Evolutionary conservation across 2,888 invertebrate genomes (phyloP).

Genomic region (Heteromurus nitidus): DNA sequence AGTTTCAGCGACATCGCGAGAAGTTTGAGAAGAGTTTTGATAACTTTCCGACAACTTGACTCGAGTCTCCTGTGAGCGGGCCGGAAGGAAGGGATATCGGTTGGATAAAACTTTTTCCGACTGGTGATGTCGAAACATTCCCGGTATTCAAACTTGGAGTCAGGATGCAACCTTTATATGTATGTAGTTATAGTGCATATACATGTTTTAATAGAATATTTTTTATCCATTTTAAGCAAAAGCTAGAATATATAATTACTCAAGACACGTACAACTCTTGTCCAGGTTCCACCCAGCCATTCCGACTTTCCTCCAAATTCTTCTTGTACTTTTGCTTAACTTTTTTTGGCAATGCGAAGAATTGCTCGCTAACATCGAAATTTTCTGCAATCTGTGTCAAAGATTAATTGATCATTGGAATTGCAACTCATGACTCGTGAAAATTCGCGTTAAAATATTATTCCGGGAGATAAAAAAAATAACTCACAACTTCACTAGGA

Average conservation of each 20-base stretch:
- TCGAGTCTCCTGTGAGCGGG: conserved; percentile 82
- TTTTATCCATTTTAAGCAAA: neutral
- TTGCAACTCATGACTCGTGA: neutral
- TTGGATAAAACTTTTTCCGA: conserved; percentile 80
- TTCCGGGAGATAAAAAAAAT: neutral
- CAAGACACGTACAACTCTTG: conserved; percentile 74
- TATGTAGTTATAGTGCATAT: too few species aligned
- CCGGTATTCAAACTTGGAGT: conserved; percentile 79
- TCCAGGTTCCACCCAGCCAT: conserved; percentile 83
- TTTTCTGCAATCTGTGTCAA: conserved; percentile 47
- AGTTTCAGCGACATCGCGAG: conserved; percentile 63
- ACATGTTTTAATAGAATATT: conserved; percentile 3
- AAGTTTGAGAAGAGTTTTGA: conserved; percentile 80
- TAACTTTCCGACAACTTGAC: conserved; percentile 82
- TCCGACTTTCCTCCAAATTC: conserved; percentile 76
- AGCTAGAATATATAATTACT: neutral
- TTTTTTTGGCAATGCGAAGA: conserved; percentile 82
- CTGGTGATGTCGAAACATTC: conserved; percentile 83
- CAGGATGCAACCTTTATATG: conserved; percentile 72
- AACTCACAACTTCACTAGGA: conserved; percentile 82
- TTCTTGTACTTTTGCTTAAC: conserved; percentile 81
- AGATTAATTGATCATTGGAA: neutral
- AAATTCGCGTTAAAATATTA: neutral
- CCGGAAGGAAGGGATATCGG: conserved; percentile 81
- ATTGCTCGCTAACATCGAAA: conserved; percentile 81